Percentiles rank a stretch among this genome's conserved stretches.
Conservation (phyloP, 2,113 vertebrate genomes). For the Heliornis fulica region DNA sequence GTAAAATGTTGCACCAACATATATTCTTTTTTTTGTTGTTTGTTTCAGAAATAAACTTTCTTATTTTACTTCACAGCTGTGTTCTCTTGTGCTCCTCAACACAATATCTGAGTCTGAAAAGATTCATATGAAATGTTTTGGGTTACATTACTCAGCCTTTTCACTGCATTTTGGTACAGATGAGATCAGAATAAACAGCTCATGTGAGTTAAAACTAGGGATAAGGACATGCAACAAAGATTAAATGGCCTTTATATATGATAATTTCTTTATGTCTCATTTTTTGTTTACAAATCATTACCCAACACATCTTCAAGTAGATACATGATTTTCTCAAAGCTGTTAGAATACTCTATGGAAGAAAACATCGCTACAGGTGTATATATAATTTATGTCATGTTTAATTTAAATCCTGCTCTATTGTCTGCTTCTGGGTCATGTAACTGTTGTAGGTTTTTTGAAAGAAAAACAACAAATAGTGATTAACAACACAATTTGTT, state of each 20-base stretch:
- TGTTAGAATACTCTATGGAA: neutral
- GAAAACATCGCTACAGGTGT: neutral
- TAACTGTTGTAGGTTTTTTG: neutral
- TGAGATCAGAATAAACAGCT: neutral
- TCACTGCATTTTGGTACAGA: neutral
- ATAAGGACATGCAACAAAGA: neutral
- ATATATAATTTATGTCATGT: neutral
- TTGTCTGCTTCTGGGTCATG: neutral
- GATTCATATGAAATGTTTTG: neutral
- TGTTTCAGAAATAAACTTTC: neutral
- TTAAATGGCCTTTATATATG: neutral
- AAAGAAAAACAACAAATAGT: neutral
- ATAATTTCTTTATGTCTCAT: neutral
- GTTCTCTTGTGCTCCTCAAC: neutral
- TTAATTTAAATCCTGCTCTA: neutral
- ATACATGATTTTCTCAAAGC: neutral
- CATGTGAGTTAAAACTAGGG: neutral
- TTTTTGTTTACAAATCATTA: neutral
- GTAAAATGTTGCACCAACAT: neutral
- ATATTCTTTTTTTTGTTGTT: neutral
- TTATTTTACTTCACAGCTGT: neutral
- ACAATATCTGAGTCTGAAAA: neutral
- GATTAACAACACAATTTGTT: neutral
- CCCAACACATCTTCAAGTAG: neutral
- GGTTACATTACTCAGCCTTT: neutral